A percentile compares a stretch with the other conserved stretches of the same genome.
phyloP scores from a whole-genome alignment of 1,140 invertebrate genomes.

The Protaetia brevitarsis region DNA sequence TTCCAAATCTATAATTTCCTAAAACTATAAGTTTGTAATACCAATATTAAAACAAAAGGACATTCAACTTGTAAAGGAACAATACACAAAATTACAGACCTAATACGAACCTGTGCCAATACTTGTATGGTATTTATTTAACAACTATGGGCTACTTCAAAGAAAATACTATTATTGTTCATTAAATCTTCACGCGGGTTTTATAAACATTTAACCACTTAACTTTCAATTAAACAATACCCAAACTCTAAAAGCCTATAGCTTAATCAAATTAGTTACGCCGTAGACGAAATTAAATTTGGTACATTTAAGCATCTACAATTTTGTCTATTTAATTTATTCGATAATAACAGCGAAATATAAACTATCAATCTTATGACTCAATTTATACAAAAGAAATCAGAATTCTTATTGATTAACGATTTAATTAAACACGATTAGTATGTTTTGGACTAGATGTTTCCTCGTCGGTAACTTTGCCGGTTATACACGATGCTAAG shows the following conservation, averaged over 20 bases:
- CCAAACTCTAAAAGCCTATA: background rate
- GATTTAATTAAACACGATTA: background rate
- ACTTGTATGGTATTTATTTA: background rate
- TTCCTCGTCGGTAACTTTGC: background rate
- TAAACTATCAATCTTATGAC: background rate
- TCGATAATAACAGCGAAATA: background rate
- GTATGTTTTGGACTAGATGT: background rate
- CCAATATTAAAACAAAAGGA: background rate
- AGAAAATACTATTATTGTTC: background rate
- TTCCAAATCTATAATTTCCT: background rate
- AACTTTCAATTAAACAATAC: background rate
- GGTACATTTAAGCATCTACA: background rate
- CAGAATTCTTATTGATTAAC: background rate
- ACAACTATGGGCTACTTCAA: background rate
- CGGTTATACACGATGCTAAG: constrained; percentile 31
- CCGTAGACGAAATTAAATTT: too few relatives aligned
- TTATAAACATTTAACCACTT: too few relatives aligned
- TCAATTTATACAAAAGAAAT: background rate
- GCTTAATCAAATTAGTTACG: background rate
- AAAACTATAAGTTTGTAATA: background rate
- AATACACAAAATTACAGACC: constrained; percentile 6
- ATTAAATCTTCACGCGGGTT: too few relatives aligned
- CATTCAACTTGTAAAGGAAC: background rate
- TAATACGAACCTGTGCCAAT: background rate
- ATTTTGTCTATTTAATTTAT: background rate